Conservation (phyloP, 2,888 invertebrate genomes). For the Caenorhabditis doughertyi region DNA sequence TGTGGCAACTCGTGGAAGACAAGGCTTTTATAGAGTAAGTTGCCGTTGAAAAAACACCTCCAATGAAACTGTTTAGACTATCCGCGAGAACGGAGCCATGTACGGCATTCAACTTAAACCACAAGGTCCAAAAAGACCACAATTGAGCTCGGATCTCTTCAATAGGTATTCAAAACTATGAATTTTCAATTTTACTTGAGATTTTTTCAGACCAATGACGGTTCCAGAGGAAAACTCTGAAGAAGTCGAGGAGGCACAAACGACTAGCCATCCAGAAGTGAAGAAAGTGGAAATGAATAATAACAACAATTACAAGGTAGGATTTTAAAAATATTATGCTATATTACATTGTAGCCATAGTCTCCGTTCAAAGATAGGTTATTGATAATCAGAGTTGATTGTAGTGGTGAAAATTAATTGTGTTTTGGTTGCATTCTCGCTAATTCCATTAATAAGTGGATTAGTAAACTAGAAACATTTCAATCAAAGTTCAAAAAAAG, state of each 20-base stretch:
- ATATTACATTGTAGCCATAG: too few species aligned
- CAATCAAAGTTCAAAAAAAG: too few species aligned
- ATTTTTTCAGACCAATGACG: slow-evolving; percentile 54
- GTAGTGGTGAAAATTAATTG: too few species aligned
- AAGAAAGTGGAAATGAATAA: slow-evolving; percentile 49
- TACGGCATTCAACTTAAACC: slow-evolving; percentile 77
- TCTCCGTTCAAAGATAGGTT: too few species aligned
- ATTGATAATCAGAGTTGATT: too few species aligned
- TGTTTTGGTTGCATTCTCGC: too few species aligned
- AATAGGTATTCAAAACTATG: slow-evolving; percentile 40
- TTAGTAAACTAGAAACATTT: too few species aligned
- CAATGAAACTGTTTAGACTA: slow-evolving; percentile 71
- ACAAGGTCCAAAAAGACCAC: slow-evolving; percentile 75
- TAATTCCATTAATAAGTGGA: too few species aligned
- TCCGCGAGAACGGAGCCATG: slow-evolving; percentile 78
- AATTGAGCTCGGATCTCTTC: slow-evolving; percentile 67
- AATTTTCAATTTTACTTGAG: too few species aligned
- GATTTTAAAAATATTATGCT: background rate
- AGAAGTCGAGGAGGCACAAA: slow-evolving; percentile 54
- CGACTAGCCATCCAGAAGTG: slow-evolving; percentile 44
- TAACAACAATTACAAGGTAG: slow-evolving; percentile 61
- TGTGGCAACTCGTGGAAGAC: slow-evolving; percentile 80
- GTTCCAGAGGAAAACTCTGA: slow-evolving; percentile 60
- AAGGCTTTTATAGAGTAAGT: slow-evolving; percentile 81
- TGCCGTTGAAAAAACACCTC: background rate